Evolutionary conservation across 2,113 vertebrate genomes (phyloP).

Genomic region (Echinops telfairi): DNA sequence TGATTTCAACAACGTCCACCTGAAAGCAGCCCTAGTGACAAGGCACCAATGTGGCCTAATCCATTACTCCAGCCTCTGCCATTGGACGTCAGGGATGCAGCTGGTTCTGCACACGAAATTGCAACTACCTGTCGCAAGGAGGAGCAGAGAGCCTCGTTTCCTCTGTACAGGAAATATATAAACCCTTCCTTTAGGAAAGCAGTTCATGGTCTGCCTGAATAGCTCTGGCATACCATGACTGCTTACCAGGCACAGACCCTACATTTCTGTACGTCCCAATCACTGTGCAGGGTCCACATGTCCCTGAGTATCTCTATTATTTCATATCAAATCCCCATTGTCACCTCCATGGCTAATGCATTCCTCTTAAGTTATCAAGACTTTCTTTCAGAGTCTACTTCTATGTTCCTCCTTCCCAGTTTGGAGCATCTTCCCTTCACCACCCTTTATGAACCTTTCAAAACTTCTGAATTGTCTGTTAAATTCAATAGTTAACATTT

Average conservation of each 20-base stretch:
- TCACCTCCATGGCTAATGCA: not conserved
- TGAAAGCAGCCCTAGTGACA: too few relatives aligned
- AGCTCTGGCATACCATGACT: not conserved
- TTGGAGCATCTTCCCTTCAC: not conserved
- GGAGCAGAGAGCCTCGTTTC: too few relatives aligned
- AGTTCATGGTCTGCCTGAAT: not conserved
- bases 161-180: not conserved
- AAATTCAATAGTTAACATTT: not conserved
- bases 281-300: too few relatives aligned
- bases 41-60: too few relatives aligned
- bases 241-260: not conserved
- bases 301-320: not conserved
- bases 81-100: too few relatives aligned
- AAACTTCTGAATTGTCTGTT: not conserved
- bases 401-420: not conserved
- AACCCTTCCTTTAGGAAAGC: not conserved
- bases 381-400: not conserved
- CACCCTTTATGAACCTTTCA: not conserved
- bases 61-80: too few relatives aligned
- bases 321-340: not conserved
- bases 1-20: too few relatives aligned
- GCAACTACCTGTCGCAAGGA: too few relatives aligned
- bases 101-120: too few relatives aligned
- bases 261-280: not conserved
- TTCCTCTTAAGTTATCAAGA: too few relatives aligned